Conservation (phyloP, 2,888 invertebrate species). For the Odontocolon sp. region DNA sequence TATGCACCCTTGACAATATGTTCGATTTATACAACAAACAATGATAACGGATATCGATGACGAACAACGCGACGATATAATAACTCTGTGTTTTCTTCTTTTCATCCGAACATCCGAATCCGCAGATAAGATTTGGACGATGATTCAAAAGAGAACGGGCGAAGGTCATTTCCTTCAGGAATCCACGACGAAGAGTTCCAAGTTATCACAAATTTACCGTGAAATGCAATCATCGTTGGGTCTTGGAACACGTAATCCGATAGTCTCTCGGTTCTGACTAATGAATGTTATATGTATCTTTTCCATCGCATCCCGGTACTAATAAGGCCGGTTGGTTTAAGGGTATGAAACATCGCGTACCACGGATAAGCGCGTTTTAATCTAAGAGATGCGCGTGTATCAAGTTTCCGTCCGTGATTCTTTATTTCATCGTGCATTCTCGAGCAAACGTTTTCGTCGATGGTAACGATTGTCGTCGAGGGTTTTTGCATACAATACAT, state of each 20-base stretch:
- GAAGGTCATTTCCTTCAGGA: slow-evolving; percentile 31
- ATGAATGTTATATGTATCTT: background rate
- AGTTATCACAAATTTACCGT: background rate
- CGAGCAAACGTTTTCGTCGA: slow-evolving; percentile 19
- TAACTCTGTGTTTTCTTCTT: too few species aligned
- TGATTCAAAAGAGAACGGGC: slow-evolving; percentile 1
- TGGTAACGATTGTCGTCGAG: background rate
- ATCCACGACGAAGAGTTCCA: background rate
- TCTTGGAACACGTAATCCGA: slow-evolving; percentile 23
- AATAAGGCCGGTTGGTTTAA: background rate
- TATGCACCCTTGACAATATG: slow-evolving; percentile 2
- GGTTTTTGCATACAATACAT: too few species aligned
- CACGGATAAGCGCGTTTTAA: slow-evolving; percentile 18
- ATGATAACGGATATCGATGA: background rate
- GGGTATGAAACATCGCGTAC: slow-evolving; percentile 27
- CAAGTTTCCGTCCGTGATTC: slow-evolving; percentile 13
- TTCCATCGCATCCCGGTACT: background rate
- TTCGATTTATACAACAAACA: too few species aligned
- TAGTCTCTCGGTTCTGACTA: slow-evolving; percentile 20
- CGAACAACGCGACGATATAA: too few species aligned
- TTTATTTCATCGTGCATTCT: background rate
- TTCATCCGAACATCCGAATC: slow-evolving; percentile 24
- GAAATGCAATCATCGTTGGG: slow-evolving; percentile 27
- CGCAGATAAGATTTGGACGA: background rate
- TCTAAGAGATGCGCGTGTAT: slow-evolving; percentile 31